These are phyloP conservation scores for Ceratothoa steindachneri DNA, from an alignment of 2,888 invertebrate genomes.

Conservation along the genomic window DNA sequence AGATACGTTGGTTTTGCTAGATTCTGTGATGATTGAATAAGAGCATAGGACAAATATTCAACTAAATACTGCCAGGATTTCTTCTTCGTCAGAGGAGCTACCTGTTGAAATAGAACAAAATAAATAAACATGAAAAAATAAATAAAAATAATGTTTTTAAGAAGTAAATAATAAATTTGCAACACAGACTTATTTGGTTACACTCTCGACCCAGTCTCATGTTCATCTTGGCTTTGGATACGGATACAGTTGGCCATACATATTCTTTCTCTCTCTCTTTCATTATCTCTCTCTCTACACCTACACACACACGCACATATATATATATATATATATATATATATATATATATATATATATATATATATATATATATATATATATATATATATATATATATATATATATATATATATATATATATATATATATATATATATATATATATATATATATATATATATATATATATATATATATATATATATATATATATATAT, in stretches of 20 bases:
- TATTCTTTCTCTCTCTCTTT: background rate
- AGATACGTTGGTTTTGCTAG: too few species aligned
- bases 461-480: background rate
- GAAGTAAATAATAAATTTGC: too few species aligned
- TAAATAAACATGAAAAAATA: too few species aligned
- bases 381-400: background rate
- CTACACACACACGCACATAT: background rate
- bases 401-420: background rate
- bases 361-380: background rate
- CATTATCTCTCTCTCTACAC: background rate
- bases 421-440: background rate
- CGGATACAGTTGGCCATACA: background rate
- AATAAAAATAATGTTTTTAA: too few species aligned
- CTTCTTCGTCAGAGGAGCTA: too few species aligned
- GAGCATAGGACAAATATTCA: too few species aligned
- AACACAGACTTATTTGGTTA: too few species aligned
- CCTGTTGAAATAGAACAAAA: too few species aligned
- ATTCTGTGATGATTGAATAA: too few species aligned
- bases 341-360: background rate
- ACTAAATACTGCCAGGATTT: too few species aligned
- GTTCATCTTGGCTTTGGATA: too few species aligned
- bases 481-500: background rate
- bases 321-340: background rate
- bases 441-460: background rate
- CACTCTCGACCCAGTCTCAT: too few species aligned